Evolutionary conservation across 2,113 vertebrate species (phyloP), one percentile per base, ranked within the genome.

Genomic region (Xiphophorus couchianus): DNA sequence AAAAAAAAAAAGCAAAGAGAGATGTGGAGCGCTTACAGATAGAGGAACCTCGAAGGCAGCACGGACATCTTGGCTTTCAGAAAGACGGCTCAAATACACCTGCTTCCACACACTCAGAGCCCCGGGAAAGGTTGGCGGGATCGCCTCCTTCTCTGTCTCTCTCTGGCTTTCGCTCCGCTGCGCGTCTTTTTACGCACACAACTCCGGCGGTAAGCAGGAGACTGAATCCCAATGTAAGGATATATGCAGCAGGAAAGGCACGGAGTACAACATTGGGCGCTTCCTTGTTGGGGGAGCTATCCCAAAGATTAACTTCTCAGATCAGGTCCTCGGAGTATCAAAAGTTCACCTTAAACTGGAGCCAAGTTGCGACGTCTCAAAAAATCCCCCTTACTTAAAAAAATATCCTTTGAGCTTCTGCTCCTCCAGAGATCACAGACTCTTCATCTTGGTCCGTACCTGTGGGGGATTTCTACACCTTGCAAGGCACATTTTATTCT

Each of bases 31-130:
- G 91, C 95, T 95, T 95, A 95, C 95, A 95, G 90, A 92, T 95
- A 95, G 83, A 94, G 90, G 91, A 94, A 94, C 91, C 94, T 94
- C 76, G 95, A 95, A 90, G 94, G 95, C 85, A 94, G 89, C 82
- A 85, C 83, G 89, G 93, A 95, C 95, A 95, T 95, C 90, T 93
- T 95, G 91, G 83, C 84, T 89, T 66, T 86, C 80, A 89, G 89
- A 87, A 90, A 92, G 93, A 86, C 94, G 93, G 93, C 93, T 93
- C 94, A 88, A 89, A 93, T 94, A 90, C 95, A 95, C 94, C 95
- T 95, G 95, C 93, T 93, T 93, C 90, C 93, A 92, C 90, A 84
- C 90, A 91, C 81, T 90, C 86, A 69, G 83, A 91, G 90, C 86
- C 84, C 85, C 89, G 30, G 87, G 88, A 86, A 92, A 91, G 80